Percentiles rank a stretch among this genome's conserved stretches.
Evolutionary conservation across 2,113 vertebrate genomes (phyloP).

Genomic region (Lepus europaeus): DNA sequence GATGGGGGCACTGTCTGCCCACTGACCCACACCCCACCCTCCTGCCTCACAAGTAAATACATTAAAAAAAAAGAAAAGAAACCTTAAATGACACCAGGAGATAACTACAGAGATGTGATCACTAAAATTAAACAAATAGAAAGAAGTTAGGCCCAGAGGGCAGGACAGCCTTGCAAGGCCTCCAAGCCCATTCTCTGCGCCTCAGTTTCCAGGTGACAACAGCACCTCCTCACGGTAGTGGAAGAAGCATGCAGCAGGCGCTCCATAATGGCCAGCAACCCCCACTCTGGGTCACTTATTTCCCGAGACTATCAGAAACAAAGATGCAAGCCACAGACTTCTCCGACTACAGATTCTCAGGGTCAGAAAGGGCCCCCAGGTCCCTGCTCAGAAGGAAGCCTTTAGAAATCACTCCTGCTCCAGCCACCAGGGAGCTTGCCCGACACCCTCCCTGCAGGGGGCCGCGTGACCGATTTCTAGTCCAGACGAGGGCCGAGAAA

Average conservation of each 20-base stretch:
- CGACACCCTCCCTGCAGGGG: not conserved
- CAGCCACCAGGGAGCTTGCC: conserved; percentile 28
- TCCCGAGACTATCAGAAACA: not conserved
- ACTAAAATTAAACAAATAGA: not conserved
- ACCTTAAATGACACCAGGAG: not conserved
- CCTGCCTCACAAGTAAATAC: too few species aligned
- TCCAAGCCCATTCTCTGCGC: not conserved
- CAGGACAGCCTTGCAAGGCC: not conserved
- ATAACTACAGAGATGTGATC: not conserved
- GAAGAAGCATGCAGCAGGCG: accelerated
- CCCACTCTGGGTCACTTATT: not conserved
- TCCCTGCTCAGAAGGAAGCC: not conserved
- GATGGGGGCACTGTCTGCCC: too few species aligned
- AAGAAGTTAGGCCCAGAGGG: not conserved
- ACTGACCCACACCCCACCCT: too few species aligned
- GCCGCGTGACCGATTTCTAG: not conserved
- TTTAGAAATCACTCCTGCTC: conserved; percentile 59
- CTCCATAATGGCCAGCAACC: not conserved
- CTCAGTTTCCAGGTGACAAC: not conserved
- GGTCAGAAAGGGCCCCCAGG: not conserved
- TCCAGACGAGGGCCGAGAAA: conserved; percentile 30
- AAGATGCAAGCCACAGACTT: not conserved
- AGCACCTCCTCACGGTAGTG: too few species aligned
- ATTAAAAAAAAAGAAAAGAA: too few species aligned
- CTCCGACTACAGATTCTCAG: not conserved